Evolutionary conservation across 1,140 invertebrate species (phyloP), one percentile per base, ranked within the genome.

Genomic region (Calephelis virginiensis): DNA sequence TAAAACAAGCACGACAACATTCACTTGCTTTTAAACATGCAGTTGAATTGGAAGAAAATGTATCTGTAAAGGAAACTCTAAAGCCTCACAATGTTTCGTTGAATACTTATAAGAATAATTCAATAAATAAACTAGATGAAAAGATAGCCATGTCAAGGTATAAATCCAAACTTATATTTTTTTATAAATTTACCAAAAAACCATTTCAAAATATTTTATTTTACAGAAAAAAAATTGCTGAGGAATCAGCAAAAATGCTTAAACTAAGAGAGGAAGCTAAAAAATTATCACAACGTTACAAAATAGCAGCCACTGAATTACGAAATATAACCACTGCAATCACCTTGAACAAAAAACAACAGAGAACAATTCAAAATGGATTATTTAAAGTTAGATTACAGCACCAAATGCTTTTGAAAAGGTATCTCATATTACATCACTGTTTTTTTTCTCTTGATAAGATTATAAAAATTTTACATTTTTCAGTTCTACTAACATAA

Each of bases 141-240:
- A 80, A 85, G 72, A 86, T 91, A 64, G 77, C 85, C 40, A 60
- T 74, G 6, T 90, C 89, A 66, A 90, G 90, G 89, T 91, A 81
- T 49, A 68, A 8, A 59, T 38, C 6, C 17, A 56, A 28, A 69
- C 64, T 48, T 14, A 3, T 46, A 56, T 62, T 48, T 4, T 69
- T 59, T 17, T 65, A n/a, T 59, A 6, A 46, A 45, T 14, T n/a
- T 46, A 46, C 9, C 5, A 7, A 62, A 45, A 50, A 48, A 63
- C 48, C 8, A 6, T 46, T 59, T 43, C 46, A n/a, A 47, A 28
- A 72, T 61, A 47, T 64, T 43, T 48, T 56, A 64, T 60, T 45
- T 65, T 69, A 43, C 75, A 92, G 91, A 71, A 90, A 90, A 81
- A 87, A 80, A 67, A 92, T 92, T 61, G 85, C 85, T 5, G 80